Evolutionary conservation across 2,888 invertebrate species (phyloP).

Genomic region (Lumbricus terrestris): DNA sequence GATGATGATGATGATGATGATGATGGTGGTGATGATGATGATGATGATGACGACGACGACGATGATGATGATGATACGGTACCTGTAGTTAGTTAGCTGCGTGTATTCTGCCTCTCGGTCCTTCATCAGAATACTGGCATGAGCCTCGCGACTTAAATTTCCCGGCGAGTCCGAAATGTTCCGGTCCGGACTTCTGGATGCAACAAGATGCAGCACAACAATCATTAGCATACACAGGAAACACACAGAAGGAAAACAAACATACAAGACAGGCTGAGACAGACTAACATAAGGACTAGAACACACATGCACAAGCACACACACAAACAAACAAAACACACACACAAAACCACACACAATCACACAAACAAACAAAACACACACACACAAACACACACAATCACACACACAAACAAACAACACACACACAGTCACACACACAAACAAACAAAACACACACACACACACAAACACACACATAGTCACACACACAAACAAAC

Average conservation of each 20-base stretch:
- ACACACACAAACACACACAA: too few relatives aligned
- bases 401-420: too few relatives aligned
- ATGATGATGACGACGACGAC: background rate
- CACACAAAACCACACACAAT: background rate
- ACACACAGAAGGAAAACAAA: background rate
- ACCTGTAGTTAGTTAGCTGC: constrained; percentile 30
- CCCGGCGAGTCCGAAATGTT: background rate
- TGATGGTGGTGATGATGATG: background rate
- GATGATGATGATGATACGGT: background rate
- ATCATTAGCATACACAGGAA: background rate
- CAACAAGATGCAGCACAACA: background rate
- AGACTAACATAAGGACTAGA: background rate
- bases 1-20: too few relatives aligned
- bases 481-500: too few relatives aligned
- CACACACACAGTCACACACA: too few relatives aligned
- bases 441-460: too few relatives aligned
- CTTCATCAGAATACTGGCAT: constrained; percentile 35
- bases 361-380: too few relatives aligned
- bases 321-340: background rate
- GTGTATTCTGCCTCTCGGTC: constrained; percentile 36
- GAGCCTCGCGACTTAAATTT: constrained; percentile 26
- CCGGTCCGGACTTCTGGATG: background rate
- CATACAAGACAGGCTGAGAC: background rate
- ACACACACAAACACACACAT: too few relatives aligned
- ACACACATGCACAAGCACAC: background rate